Evolutionary conservation across 2,113 vertebrate species (phyloP).

Genomic region (Bos indicus): DNA sequence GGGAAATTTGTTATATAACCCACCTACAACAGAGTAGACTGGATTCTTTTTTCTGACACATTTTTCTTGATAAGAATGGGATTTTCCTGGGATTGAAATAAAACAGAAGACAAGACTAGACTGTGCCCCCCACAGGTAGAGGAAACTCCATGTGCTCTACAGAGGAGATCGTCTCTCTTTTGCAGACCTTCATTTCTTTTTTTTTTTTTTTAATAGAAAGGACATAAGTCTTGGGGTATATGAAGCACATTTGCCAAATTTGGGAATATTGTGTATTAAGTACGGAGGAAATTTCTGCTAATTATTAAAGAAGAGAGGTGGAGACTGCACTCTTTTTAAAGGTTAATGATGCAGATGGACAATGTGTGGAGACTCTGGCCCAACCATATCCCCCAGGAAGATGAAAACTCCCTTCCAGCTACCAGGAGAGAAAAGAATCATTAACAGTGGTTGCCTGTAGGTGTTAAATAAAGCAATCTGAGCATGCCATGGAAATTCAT

Average conservation of each 20-base stretch:
- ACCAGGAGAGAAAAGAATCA: not conserved
- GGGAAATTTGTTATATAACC: not conserved
- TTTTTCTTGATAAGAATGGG: not conserved
- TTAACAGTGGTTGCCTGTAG: not conserved
- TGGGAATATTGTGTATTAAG: not conserved
- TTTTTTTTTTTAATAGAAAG: not conserved
- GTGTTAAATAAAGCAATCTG: slow-evolving; percentile 11
- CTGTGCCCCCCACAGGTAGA: not conserved
- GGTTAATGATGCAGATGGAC: not conserved
- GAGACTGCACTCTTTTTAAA: not conserved
- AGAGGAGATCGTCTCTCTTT: not conserved
- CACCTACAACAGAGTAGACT: not conserved
- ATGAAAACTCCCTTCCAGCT: not conserved
- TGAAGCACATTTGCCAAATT: not conserved
- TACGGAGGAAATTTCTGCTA: not conserved
- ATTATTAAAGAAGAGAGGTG: not conserved
- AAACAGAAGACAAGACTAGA: not conserved
- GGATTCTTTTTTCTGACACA: not conserved
- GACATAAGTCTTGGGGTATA: not conserved
- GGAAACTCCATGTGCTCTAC: not conserved
- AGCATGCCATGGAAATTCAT: not conserved
- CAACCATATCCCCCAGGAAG: not conserved
- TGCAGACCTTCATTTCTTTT: not conserved
- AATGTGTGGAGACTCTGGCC: not conserved
- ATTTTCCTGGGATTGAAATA: not conserved